Conservation (phyloP, 2,797 vertebrate genomes). For the Pteropus rufus region DNA sequence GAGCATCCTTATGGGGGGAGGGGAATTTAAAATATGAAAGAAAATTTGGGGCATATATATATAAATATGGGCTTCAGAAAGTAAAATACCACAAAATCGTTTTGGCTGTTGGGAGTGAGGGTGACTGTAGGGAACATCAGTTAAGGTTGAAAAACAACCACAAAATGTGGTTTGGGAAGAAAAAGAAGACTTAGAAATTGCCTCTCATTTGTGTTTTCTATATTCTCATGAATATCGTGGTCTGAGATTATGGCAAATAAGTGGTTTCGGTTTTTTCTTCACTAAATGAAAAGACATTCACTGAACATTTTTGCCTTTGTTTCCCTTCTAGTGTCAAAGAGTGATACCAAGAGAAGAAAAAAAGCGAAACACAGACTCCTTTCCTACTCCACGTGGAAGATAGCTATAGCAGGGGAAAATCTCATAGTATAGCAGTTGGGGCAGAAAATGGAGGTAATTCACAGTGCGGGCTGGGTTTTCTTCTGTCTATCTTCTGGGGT, state of each 20-base stretch:
- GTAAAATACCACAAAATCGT: not conserved
- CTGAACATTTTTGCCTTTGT: constrained; percentile 30
- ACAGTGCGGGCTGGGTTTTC: not conserved
- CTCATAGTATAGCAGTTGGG: constrained; percentile 56
- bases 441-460: constrained; percentile 85
- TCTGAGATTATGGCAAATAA: not conserved
- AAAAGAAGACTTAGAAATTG: not conserved
- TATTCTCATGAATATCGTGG: not conserved
- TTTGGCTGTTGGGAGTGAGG: not conserved
- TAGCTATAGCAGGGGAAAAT: constrained; percentile 55
- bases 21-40: not conserved
- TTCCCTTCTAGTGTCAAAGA: constrained; percentile 76
- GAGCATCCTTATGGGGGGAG: not conserved
- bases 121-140: not conserved
- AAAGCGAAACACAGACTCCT: constrained; percentile 61
- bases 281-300: not conserved
- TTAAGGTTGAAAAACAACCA: not conserved
- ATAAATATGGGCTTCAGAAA: not conserved
- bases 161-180: not conserved
- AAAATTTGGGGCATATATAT: not conserved
- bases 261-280: not conserved
- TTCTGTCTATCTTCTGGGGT: not conserved
- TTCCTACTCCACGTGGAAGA: constrained; percentile 62
- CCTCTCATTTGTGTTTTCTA: not conserved
- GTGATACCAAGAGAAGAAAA: constrained; percentile 78